These are phyloP conservation scores for Chelonia mydas DNA, from an alignment of 2,797 vertebrate species.

Conservation along the genomic window DNA sequence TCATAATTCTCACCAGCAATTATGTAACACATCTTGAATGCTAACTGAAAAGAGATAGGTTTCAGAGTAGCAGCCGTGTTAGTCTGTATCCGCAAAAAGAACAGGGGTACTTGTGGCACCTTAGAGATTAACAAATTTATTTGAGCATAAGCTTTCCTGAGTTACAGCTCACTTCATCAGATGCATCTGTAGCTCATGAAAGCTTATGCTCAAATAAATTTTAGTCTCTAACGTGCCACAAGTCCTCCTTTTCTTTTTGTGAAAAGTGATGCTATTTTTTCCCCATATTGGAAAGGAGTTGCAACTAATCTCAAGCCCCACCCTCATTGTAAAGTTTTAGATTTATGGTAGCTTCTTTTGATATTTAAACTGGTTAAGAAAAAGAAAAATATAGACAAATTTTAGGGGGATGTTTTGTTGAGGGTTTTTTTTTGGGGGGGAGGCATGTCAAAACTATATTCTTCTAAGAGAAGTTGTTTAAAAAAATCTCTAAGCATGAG, in stretches of 20 bases:
- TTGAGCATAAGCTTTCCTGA: no score
- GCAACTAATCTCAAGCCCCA: background rate
- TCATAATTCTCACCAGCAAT: background rate
- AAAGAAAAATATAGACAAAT: no score
- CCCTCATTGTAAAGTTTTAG: background rate
- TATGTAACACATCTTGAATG: accelerated
- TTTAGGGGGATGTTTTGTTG: background rate
- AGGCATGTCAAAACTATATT: background rate
- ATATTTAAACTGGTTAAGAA: background rate
- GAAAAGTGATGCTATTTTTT: background rate
- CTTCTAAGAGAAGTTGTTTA: background rate
- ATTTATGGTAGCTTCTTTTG: background rate
- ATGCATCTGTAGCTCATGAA: no score
- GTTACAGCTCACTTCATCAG: no score
- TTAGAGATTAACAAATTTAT: no score
- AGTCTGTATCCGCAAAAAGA: no score
- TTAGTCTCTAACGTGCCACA: no score
- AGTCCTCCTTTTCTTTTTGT: no score
- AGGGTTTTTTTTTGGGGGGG: no score
- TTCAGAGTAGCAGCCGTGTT: no score
- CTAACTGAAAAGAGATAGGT: background rate
- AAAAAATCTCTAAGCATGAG: background rate
- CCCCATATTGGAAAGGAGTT: background rate
- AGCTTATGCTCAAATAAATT: no score
- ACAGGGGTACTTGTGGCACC: no score